Percentiles rank a stretch among this genome's conserved stretches.
These are phyloP conservation scores for Chironomus tentans DNA, from an alignment of 2,888 invertebrate species.

Conservation along the genomic window DNA sequence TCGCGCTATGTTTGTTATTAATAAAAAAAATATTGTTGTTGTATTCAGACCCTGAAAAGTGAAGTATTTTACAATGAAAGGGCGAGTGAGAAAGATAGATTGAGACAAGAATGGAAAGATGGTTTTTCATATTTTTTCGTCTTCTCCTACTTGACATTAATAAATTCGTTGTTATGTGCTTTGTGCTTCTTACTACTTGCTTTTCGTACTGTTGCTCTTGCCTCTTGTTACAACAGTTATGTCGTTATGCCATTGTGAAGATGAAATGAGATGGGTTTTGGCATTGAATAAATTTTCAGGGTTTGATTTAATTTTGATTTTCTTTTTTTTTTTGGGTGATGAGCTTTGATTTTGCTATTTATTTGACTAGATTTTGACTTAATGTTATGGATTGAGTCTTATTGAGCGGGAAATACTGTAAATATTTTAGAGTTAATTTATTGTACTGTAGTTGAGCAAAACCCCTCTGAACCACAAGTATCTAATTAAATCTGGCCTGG, in stretches of 20 bases:
- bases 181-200: background rate
- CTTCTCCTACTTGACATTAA: conserved; percentile 9
- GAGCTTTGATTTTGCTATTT: too few relatives aligned
- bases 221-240: background rate
- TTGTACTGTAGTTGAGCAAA: too few relatives aligned
- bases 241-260: background rate
- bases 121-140: conserved; percentile 1
- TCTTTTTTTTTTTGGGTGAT: too few relatives aligned
- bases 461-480: too few relatives aligned
- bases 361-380: too few relatives aligned
- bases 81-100: background rate
- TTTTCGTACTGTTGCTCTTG: conserved; percentile 4
- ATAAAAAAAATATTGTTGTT: conserved; percentile 23
- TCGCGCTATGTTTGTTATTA: conserved; percentile 21
- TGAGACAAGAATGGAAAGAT: too few relatives aligned
- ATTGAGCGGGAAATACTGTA: too few relatives aligned
- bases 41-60: background rate
- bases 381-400: too few relatives aligned
- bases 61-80: background rate
- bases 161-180: conserved; percentile 23
- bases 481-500: too few relatives aligned
- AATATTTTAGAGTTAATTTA: too few relatives aligned
- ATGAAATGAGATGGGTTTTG: background rate
- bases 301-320: too few relatives aligned
- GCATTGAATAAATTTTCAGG: too few relatives aligned